Percentiles rank a stretch among this genome's conserved stretches.
Evolutionary conservation across 1,140 invertebrate species (phyloP).

Genomic region (Sesamia nonagrioides): DNA sequence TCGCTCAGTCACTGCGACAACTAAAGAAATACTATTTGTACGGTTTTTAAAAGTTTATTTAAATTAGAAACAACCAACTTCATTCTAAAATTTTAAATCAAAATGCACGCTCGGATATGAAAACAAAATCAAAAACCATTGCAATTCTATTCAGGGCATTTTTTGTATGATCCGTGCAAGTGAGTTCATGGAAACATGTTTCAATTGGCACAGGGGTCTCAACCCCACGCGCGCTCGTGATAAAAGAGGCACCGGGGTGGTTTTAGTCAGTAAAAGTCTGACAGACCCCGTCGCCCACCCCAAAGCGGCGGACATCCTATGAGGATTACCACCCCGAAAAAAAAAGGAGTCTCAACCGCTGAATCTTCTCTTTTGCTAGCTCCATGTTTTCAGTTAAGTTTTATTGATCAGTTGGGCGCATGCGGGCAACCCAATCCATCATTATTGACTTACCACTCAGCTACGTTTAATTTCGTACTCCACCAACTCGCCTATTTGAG

Average conservation of each 20-base stretch:
- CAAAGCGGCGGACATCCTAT: too few relatives aligned
- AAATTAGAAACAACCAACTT: too few relatives aligned
- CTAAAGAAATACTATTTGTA: too few relatives aligned
- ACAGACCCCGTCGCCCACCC: too few relatives aligned
- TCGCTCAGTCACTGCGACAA: too few relatives aligned
- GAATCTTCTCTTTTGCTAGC: slow-evolving; percentile 10
- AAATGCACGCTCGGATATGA: background rate
- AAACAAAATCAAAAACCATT: background rate
- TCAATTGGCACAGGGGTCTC: slow-evolving; percentile 35
- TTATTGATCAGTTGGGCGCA: slow-evolving; percentile 21
- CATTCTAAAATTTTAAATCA: too few relatives aligned
- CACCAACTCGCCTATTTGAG: slow-evolving; percentile 48
- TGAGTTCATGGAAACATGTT: slow-evolving; percentile 1
- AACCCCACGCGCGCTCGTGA: too few relatives aligned
- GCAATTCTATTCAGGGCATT: background rate
- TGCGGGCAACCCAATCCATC: slow-evolving; percentile 49
- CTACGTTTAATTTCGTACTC: slow-evolving; percentile 61
- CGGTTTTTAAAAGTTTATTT: too few relatives aligned
- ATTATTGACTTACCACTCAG: slow-evolving; percentile 52
- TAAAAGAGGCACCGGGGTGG: too few relatives aligned
- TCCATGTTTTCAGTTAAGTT: slow-evolving; percentile 41
- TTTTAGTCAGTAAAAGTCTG: too few relatives aligned
- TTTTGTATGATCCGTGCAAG: background rate
- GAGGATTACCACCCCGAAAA: too few relatives aligned
- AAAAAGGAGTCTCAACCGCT: slow-evolving; percentile 23